phyloP scores from a whole-genome alignment of 2,888 invertebrate genomes.

The Stomorhina lunata region DNA sequence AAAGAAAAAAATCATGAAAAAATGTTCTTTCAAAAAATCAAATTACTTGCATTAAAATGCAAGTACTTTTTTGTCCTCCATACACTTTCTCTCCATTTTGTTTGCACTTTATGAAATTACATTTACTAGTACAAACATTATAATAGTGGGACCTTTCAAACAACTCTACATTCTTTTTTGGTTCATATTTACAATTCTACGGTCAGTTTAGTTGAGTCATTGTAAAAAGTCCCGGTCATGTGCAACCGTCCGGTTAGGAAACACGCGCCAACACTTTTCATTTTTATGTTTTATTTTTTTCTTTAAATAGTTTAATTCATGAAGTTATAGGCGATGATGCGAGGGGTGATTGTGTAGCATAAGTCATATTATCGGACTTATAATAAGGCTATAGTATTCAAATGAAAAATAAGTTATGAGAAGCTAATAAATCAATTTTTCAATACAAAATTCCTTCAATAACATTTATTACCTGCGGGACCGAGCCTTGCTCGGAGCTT shows the following conservation, averaged over 20 bases:
- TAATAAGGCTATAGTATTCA: too few relatives aligned
- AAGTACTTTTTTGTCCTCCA: conserved; percentile 22
- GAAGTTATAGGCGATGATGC: background rate
- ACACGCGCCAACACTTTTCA: conserved; percentile 65
- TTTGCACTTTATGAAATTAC: conserved; percentile 46
- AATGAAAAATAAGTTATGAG: too few relatives aligned
- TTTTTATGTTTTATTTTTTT: conserved; percentile 44
- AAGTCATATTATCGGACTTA: too few relatives aligned
- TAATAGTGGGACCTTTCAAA: conserved; percentile 29
- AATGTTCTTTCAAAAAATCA: conserved; percentile 41
- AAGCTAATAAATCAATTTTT: too few relatives aligned
- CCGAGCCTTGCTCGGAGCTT: too few relatives aligned
- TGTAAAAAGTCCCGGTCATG: conserved; percentile 53
- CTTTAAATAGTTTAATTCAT: conserved; percentile 6
- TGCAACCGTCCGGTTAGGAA: conserved; percentile 54
- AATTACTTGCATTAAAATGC: conserved; percentile 52
- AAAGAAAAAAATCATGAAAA: conserved; percentile 1
- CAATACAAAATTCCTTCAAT: too few relatives aligned
- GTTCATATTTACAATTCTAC: conserved; percentile 32
- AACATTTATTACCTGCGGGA: too few relatives aligned
- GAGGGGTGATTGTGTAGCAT: too few relatives aligned
- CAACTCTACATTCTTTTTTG: background rate
- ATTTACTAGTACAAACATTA: conserved; percentile 49
- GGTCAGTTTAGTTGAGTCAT: conserved; percentile 59
- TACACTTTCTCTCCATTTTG: conserved; percentile 46